These are phyloP conservation scores for Lepidochrysops patricia DNA, from an alignment of 2,888 invertebrate genomes.

Conservation along the genomic window DNA sequence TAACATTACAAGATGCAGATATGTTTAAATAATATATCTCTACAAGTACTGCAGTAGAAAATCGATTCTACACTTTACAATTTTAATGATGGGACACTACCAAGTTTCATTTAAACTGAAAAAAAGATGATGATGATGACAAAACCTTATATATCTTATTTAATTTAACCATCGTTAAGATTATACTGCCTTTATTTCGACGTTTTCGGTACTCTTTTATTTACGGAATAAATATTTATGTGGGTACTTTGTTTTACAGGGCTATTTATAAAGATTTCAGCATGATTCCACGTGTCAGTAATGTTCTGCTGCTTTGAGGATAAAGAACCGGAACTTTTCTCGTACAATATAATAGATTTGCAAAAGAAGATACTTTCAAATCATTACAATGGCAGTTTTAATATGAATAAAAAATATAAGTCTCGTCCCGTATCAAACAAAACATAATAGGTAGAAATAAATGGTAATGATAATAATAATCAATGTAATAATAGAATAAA, in stretches of 20 bases:
- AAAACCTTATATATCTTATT: background rate
- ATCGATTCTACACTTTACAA: background rate
- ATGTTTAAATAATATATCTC: background rate
- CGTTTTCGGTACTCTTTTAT: background rate
- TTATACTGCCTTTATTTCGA: background rate
- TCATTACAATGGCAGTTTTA: no score
- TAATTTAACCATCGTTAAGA: background rate
- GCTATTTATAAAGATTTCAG: constrained; percentile 2
- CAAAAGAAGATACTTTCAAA: no score
- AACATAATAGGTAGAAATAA: background rate
- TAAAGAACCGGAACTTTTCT: background rate
- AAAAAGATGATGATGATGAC: background rate
- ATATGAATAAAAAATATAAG: no score
- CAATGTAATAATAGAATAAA: no score
- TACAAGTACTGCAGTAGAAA: background rate
- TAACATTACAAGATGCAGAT: background rate
- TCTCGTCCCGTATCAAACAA: no score
- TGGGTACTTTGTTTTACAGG: background rate
- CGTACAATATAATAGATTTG: no score
- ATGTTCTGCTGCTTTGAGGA: background rate
- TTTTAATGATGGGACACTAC: background rate
- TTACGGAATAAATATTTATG: constrained; percentile 1
- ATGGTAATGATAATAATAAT: no score
- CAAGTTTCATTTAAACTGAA: background rate
- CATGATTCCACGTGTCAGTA: background rate